Evolutionary conservation across 2,113 vertebrate species (phyloP), one percentile per base, ranked within the genome.

Genomic region (Steatornis caripensis): DNA sequence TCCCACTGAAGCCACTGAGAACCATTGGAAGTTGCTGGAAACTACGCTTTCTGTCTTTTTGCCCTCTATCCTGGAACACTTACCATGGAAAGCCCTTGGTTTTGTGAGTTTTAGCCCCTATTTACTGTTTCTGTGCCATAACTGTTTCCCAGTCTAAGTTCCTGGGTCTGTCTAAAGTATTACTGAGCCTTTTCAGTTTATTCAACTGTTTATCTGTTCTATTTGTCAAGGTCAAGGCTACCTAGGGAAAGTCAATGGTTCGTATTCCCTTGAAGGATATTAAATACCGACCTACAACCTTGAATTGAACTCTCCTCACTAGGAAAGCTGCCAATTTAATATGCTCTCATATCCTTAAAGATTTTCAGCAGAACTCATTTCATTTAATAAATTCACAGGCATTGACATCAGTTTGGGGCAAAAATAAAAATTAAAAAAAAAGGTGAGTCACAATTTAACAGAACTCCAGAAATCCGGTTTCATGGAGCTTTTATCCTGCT

Each of bases 281-380:
- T 45, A 78, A 96, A 82, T 65, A 48, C 41, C 87, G 72, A 89
- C 60, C 72, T 82, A 41, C 36, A 79, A 54, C 53, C 34, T 81
- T 87, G 60, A 95, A 55, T 43, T 70, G 54, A 53, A 46, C 29
- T 69, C 11, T 29, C 10, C 32, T 79, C 32, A 5, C 48, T 69
- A 79, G 53, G 61, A 84, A 89, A 84, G 23, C 36, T 94, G 57
- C 45, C 77, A 91, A 45, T 79, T 87, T 85, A 70, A 64, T 78
- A 64, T 39, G 29, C 30, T 58, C 12, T 89, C 46, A 39, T 27
- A 81, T 32, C 21, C 39, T 48, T 46, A 15, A 58, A 90, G 17
- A n/a, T 60, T 90, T 93, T 78, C 74, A 84, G 46, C 30, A 79
- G 58, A 87, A 78, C 36, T 82, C 3, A 1, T 23, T 89, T 70